Evolutionary conservation across 37 sponge, comb jelly and placozoan species (phyloP).

Genomic region (Diacarnus erythraeanus): DNA sequence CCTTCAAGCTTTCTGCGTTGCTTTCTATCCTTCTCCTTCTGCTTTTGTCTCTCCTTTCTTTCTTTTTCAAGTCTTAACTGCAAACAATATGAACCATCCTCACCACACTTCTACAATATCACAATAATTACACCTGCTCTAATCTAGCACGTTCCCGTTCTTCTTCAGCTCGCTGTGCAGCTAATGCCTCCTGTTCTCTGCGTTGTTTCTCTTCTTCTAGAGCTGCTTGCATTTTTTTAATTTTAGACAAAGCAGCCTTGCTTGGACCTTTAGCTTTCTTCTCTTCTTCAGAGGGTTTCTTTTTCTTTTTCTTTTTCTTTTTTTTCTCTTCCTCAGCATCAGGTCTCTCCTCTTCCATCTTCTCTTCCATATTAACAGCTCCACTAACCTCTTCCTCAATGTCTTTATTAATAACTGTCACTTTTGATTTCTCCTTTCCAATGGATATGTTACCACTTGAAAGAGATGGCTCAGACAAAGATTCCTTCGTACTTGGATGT

Average conservation of each 20-base stretch:
- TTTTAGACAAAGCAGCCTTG: constrained; percentile 43
- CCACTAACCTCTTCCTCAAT: too few species aligned
- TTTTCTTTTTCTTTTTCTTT: constrained; percentile 85
- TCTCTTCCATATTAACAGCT: too few species aligned
- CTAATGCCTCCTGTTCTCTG: constrained; percentile 74
- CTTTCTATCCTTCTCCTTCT: constrained; percentile 81
- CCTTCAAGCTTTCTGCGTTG: constrained; percentile 85
- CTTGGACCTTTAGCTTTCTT: constrained; percentile 31
- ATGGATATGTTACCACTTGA: too few species aligned
- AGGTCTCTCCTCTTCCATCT: background rate
- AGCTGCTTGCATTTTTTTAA: constrained; percentile 68
- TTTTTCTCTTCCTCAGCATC: constrained; percentile 39
- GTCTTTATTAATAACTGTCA: too few species aligned
- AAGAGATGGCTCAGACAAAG: too few species aligned
- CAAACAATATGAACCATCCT: too few species aligned
- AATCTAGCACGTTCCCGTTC: constrained; percentile 59
- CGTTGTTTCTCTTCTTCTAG: constrained; percentile 54
- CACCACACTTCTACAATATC: background rate
- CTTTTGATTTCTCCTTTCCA: too few species aligned
- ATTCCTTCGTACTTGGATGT: too few species aligned
- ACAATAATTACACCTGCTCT: constrained; percentile 39
- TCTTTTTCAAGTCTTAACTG: constrained; percentile 75
- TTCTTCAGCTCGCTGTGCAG: constrained; percentile 62
- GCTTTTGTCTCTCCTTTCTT: constrained; percentile 65
- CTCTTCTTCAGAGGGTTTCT: constrained; percentile 56